A percentile compares a stretch with the other conserved stretches of the same genome.
These are phyloP conservation scores for Aepyceros melampus DNA, from an alignment of 2,113 vertebrate species.

Conservation along the genomic window DNA sequence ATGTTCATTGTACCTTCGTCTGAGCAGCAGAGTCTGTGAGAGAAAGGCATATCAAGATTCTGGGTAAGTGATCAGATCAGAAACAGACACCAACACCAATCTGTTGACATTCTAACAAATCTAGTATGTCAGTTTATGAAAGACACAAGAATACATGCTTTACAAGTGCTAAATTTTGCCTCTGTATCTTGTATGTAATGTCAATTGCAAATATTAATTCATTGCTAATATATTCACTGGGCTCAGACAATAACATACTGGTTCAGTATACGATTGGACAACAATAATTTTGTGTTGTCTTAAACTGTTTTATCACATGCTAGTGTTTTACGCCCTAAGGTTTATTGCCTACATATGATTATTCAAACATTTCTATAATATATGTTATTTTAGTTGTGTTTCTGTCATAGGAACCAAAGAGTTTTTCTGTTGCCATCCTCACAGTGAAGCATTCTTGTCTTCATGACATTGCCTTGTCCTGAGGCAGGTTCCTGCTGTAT, in stretches of 20 bases:
- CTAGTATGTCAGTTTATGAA: not conserved
- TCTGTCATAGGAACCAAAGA: not conserved
- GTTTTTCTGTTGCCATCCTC: not conserved
- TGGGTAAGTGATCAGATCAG: not conserved
- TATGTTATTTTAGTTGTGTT: not conserved
- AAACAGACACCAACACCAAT: not conserved
- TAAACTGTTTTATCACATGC: not conserved
- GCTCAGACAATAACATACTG: not conserved
- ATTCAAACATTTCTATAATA: not conserved
- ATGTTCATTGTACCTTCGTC: accelerated
- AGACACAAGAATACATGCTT: not conserved
- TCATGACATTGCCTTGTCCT: not conserved
- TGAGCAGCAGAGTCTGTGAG: not conserved
- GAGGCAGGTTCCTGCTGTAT: not conserved
- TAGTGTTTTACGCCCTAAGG: not conserved
- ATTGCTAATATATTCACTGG: not conserved
- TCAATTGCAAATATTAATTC: not conserved
- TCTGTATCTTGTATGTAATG: not conserved
- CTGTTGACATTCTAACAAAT: not conserved
- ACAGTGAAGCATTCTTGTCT: not conserved
- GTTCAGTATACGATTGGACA: not conserved
- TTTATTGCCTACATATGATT: not conserved
- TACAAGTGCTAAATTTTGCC: not conserved
- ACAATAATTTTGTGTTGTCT: not conserved
- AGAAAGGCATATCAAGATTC: not conserved